A percentile compares a stretch with the other conserved stretches of the same genome.
Evolutionary conservation across 2,113 vertebrate genomes (phyloP).

Genomic region (Dasyprocta punctata): DNA sequence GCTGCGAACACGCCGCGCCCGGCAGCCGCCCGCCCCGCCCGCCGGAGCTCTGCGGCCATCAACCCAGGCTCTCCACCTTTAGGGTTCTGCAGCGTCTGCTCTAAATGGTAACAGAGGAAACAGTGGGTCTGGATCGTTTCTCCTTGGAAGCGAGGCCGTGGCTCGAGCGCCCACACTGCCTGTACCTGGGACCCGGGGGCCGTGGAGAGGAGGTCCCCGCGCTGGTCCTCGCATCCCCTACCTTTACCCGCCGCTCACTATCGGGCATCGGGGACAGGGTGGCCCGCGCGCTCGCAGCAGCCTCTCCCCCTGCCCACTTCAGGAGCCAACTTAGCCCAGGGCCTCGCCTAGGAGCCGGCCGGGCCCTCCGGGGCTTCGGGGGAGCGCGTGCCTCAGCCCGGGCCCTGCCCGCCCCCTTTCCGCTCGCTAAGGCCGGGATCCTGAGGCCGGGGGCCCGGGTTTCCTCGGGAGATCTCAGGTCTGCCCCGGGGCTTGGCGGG

Average conservation of each 20-base stretch:
- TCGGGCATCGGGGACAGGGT: too few species aligned
- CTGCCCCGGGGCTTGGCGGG: too few species aligned
- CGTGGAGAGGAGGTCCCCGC: accelerated
- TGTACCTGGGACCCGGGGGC: accelerated
- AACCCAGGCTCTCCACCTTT: neutral
- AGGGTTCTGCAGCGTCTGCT: neutral
- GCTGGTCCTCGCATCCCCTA: too few species aligned
- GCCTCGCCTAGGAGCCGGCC: accelerated
- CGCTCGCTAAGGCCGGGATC: too few species aligned
- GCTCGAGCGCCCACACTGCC: accelerated
- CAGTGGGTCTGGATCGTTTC: accelerated
- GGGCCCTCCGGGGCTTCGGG: neutral
- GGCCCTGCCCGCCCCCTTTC: too few species aligned
- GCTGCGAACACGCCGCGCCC: accelerated
- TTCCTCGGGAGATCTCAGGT: too few species aligned
- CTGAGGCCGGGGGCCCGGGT: too few species aligned
- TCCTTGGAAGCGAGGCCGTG: accelerated
- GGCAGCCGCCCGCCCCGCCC: accelerated
- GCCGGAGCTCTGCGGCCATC: accelerated
- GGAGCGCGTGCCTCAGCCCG: too few species aligned
- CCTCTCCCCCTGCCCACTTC: neutral
- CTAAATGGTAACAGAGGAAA: accelerated
- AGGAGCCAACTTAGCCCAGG: accelerated
- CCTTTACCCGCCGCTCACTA: too few species aligned
- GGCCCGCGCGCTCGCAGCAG: too few species aligned